Percentiles rank a stretch among this genome's conserved stretches.
Conservation (phyloP, 2,888 invertebrate genomes). For the Megaustenia siamemsis region DNA sequence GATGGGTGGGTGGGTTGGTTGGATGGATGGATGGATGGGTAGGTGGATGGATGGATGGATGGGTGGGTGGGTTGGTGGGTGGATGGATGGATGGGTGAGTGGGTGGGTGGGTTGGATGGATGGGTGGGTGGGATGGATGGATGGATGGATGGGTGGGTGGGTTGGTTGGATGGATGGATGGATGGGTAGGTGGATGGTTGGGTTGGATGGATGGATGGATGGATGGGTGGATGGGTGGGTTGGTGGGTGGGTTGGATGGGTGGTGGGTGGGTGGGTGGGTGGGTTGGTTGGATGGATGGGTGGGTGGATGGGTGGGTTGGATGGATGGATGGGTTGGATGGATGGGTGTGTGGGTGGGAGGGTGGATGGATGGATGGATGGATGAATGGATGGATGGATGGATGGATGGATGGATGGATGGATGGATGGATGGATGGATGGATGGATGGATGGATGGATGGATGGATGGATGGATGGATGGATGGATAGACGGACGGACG, state of each 20-base stretch:
- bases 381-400: slow-evolving; percentile 9
- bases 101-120: too few relatives aligned
- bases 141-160: not conserved
- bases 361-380: slow-evolving; percentile 9
- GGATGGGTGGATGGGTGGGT: not conserved
- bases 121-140: not conserved
- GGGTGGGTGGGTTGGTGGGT: too few relatives aligned
- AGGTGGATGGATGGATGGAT: slow-evolving; percentile 9
- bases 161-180: not conserved
- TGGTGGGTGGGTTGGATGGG: not conserved
- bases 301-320: not conserved
- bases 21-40: not conserved
- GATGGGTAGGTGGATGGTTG: not conserved
- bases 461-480: not conserved
- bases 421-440: not conserved
- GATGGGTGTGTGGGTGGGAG: too few relatives aligned
- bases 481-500: not conserved
- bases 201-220: not conserved
- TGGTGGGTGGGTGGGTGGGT: not conserved
- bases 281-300: not conserved
- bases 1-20: not conserved
- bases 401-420: slow-evolving; percentile 12
- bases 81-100: too few relatives aligned
- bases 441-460: not conserved
- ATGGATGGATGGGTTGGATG: not conserved